These are phyloP conservation scores for Montipora foliosa DNA, from an alignment of 64 coral and sea anemone species.

Conservation along the genomic window DNA sequence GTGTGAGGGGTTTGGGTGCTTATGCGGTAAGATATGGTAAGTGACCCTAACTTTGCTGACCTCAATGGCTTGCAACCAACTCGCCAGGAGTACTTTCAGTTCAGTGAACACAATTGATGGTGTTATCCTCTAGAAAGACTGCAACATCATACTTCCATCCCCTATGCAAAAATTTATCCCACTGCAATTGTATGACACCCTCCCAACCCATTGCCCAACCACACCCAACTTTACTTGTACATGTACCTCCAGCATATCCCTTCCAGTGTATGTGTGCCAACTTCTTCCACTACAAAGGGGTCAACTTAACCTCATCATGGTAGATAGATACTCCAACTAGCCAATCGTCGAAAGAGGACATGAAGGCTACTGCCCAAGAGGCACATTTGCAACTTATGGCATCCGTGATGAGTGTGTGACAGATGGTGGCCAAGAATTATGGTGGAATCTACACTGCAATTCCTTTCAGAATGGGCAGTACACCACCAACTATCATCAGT, in stretches of 20 bases:
- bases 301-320: conserved; percentile 39
- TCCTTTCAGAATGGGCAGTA: neutral
- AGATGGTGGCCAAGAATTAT: conserved; percentile 45
- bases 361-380: conserved; percentile 13
- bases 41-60: too few species aligned
- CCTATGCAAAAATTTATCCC: neutral
- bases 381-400: conserved; percentile 9
- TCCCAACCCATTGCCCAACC: conserved; percentile 56
- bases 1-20: too few species aligned
- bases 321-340: conserved; percentile 59
- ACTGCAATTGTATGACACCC: neutral
- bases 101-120: too few species aligned
- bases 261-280: conserved; percentile 65
- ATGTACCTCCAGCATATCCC: neutral
- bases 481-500: neutral
- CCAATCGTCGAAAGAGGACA: conserved; percentile 34
- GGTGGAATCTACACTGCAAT: neutral
- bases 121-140: neutral
- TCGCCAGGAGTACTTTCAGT: too few species aligned
- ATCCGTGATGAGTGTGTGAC: conserved; percentile 41
- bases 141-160: neutral
- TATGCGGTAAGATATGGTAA: too few species aligned
- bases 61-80: too few species aligned
- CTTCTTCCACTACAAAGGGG: conserved; percentile 51
- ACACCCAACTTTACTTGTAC: neutral